phyloP scores from a whole-genome alignment of 2,113 vertebrate genomes.

The Rhagologus leucostigma region DNA sequence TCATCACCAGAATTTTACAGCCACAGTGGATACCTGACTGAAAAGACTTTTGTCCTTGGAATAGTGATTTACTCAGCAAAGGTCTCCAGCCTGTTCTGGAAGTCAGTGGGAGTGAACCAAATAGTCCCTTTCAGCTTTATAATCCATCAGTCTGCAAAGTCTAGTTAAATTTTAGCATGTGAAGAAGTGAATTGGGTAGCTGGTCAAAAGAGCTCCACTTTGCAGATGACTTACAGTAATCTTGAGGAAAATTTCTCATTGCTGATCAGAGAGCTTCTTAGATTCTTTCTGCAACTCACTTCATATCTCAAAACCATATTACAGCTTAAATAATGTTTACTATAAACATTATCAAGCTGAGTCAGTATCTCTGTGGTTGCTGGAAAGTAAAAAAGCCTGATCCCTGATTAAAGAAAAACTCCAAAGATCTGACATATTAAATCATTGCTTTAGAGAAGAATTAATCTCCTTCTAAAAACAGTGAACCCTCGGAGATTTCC shows the following conservation, averaged over 20 bases:
- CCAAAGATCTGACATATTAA: background rate
- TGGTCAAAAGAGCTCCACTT: background rate
- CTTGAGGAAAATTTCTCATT: background rate
- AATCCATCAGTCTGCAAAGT: background rate
- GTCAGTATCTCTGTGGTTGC: background rate
- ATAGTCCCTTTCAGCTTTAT: background rate
- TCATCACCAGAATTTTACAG: background rate
- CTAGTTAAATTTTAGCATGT: background rate
- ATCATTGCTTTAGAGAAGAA: background rate
- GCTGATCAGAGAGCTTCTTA: background rate
- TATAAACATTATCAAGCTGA: background rate
- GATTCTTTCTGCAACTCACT: background rate
- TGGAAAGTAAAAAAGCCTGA: background rate
- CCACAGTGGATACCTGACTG: background rate
- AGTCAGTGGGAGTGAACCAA: background rate
- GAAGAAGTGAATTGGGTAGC: background rate
- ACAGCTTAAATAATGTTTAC: background rate
- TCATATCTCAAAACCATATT: background rate
- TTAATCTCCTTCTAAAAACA: background rate
- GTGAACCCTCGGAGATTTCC: background rate
- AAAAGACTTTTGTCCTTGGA: background rate
- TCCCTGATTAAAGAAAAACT: background rate
- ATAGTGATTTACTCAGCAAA: background rate
- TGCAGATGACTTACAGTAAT: background rate
- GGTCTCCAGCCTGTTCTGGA: background rate